Conservation (phyloP, 2,113 vertebrate species). For the Pyrgilauda ruficollis region DNA sequence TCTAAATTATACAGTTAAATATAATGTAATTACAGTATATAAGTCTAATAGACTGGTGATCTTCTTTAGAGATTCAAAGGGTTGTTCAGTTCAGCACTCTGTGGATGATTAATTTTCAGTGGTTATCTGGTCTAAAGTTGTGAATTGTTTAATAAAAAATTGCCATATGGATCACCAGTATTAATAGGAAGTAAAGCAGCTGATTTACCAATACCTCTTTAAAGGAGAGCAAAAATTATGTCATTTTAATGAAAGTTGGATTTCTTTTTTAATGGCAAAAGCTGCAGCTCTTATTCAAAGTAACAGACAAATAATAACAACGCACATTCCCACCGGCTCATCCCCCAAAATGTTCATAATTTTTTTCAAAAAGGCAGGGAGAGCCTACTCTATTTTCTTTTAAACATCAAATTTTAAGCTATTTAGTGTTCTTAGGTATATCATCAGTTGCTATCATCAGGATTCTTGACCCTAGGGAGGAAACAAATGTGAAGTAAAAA, state of each 20-base stretch:
- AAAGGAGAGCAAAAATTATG: constrained; percentile 33
- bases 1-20: constrained; percentile 69
- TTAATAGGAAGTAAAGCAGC: constrained; percentile 36
- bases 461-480: background rate
- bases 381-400: background rate
- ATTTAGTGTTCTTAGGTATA: background rate
- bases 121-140: constrained; percentile 58
- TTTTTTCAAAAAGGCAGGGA: background rate
- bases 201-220: constrained; percentile 38
- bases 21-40: constrained; percentile 59
- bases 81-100: constrained; percentile 24
- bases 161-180: constrained; percentile 49
- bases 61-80: constrained; percentile 63
- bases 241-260: background rate
- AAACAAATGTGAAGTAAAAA: background rate
- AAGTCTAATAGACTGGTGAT: constrained; percentile 60
- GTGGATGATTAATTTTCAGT: constrained; percentile 68
- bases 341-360: background rate
- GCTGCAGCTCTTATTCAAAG: background rate
- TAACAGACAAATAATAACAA: background rate
- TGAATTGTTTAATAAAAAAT: constrained; percentile 64
- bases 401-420: background rate
- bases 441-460: background rate
- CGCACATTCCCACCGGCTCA: background rate
- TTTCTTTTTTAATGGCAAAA: background rate